These are phyloP conservation scores for Catocala nupta DNA, from an alignment of 2,888 invertebrate species.

Conservation along the genomic window DNA sequence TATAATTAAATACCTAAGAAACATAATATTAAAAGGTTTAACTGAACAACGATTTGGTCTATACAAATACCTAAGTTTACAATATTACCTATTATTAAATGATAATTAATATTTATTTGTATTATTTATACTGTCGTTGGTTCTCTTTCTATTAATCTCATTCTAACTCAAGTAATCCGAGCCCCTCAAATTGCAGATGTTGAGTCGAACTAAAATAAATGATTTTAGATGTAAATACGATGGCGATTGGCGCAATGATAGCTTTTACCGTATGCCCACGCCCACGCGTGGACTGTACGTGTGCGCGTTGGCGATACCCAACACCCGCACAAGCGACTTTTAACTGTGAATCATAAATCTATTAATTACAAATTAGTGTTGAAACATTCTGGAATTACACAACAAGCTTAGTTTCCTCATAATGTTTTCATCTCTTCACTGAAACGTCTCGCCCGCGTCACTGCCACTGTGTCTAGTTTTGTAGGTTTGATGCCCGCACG, in stretches of 20 bases:
- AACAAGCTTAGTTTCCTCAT: too few species aligned
- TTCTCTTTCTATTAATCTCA: constrained; percentile 23
- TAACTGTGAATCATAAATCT: not conserved
- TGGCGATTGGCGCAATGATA: constrained; percentile 68
- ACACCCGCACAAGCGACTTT: constrained; percentile 3
- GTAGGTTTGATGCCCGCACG: not conserved
- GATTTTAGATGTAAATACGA: constrained; percentile 68
- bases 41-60: too few species aligned
- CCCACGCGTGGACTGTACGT: constrained; percentile 1
- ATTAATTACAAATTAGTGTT: not conserved
- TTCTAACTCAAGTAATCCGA: constrained; percentile 60
- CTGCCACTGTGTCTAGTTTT: not conserved
- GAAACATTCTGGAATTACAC: not conserved
- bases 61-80: too few species aligned
- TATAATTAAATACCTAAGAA: too few species aligned
- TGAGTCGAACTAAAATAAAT: constrained; percentile 70
- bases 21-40: too few species aligned
- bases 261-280: constrained; percentile 59
- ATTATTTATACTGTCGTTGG: constrained; percentile 15
- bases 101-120: too few species aligned
- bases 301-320: constrained; percentile 5
- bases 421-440: not conserved
- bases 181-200: constrained; percentile 70
- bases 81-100: too few species aligned
- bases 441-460: too few species aligned